Evolutionary conservation across 2,888 invertebrate genomes (phyloP), one percentile per base, ranked within the genome.

Genomic region (Gerosis bhagava): DNA sequence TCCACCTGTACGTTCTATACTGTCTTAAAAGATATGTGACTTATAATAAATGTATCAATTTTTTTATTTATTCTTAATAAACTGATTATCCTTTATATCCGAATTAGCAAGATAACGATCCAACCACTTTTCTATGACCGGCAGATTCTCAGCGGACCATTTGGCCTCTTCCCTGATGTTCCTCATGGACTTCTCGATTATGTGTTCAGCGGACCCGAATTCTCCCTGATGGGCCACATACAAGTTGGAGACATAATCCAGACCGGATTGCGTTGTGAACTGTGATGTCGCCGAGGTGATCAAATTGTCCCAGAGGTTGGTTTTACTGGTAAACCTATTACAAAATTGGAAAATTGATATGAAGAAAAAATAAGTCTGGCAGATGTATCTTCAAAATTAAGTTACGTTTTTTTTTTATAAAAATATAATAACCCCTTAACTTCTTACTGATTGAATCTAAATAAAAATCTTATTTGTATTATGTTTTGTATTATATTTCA

Each of bases 121-220:
- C 2, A 96, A 76, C 95, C 95, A 95, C 6, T 87, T 78, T 51
- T 94, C 93, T 26, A 96, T 94, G 0, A 93, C 91, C 0, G 95
- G 95, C 3, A 95, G 71, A 66, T 95, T 95, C 41, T 93, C 92
- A 40, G 93, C 91, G 22, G 93, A 94, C 95, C 95, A 96, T 62
- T 92, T 91, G 0, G 93, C 92, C 65, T 95, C 94, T 60, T 94
- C 93, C 57, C 93, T 90, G 29, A 95, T 94, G 53, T 93, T 94
- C 59, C 91, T 92, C 62, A 95, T 76, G 0, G 94, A 93, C 56
- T 93, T 93, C 62, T 93, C 92, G 8, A 95, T 92, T 10, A 95
- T 92, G 56, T 93, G 93, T 53, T 94, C 93, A 0, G 94, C 94
- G 3, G 93, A 92, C 0, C 93, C 94, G 55, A 95, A 94, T 60